Conservation (phyloP, 2,797 vertebrate species). For the Anguilla anguilla region DNA sequence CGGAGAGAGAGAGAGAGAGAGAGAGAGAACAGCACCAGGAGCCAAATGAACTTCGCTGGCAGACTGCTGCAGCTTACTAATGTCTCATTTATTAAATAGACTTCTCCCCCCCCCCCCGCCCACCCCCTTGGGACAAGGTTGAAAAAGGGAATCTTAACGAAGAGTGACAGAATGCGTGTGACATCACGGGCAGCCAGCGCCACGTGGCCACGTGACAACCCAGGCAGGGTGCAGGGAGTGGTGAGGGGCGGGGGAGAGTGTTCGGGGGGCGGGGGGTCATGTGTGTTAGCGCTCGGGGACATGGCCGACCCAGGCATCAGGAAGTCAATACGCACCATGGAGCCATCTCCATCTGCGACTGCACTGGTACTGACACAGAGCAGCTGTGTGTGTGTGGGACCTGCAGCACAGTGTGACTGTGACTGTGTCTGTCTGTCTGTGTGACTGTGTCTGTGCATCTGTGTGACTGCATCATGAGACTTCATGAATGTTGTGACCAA, state of each 20-base stretch:
- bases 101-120: no score
- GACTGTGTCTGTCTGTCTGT: neutral
- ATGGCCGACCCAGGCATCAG: neutral
- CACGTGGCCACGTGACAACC: neutral
- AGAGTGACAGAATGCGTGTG: neutral
- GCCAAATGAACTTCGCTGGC: neutral
- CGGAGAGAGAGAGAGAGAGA: constrained; percentile 17
- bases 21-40: constrained; percentile 35
- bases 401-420: neutral
- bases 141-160: neutral
- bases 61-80: neutral
- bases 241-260: neutral
- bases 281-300: neutral
- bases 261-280: neutral
- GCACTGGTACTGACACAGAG: neutral
- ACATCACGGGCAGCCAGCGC: neutral
- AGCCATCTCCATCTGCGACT: neutral
- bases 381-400: constrained; percentile 32
- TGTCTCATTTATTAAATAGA: no score
- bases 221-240: neutral
- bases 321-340: neutral
- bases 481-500: neutral
- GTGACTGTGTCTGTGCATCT: constrained; percentile 21
- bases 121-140: no score
- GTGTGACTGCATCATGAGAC: neutral